Conservation (phyloP, 2,113 vertebrate genomes). For the Myxocyprinus asiaticus region DNA sequence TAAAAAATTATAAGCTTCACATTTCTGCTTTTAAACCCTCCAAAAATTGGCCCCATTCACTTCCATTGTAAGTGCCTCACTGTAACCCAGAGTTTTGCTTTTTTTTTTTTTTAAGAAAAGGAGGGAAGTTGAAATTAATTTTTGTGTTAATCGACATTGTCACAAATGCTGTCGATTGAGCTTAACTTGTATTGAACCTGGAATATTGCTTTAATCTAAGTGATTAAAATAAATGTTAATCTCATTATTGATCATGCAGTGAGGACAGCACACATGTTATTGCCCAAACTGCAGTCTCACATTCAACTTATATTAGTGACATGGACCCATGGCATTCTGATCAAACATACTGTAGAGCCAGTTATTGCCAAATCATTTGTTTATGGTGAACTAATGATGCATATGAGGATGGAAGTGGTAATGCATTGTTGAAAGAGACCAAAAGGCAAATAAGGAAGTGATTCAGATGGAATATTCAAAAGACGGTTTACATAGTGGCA, state of each 20-base stretch:
- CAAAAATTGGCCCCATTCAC: no score
- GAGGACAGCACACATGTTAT: slow-evolving; percentile 19
- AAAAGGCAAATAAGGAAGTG: slow-evolving; percentile 43
- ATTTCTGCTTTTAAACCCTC: no score
- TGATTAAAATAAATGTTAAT: slow-evolving; percentile 35
- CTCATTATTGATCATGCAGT: slow-evolving; percentile 34
- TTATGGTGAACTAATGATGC: not conserved
- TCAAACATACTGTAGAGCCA: not conserved
- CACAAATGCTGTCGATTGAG: no score
- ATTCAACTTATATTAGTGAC: not conserved
- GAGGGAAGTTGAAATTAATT: no score
- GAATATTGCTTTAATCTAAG: no score
- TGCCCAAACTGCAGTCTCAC: slow-evolving; percentile 22
- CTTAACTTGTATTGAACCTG: no score
- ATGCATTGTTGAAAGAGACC: slow-evolving; percentile 27
- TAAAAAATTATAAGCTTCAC: no score
- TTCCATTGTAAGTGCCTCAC: no score
- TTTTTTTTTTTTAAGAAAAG: no score
- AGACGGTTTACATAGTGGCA: slow-evolving; percentile 51
- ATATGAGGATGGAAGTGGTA: not conserved
- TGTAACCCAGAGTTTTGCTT: no score
- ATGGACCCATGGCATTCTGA: not conserved
- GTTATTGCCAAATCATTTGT: no score
- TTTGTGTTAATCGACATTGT: no score
- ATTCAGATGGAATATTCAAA: slow-evolving; percentile 60